Evolutionary conservation across 2,113 vertebrate species (phyloP).

Genomic region (Microtus montanus): DNA sequence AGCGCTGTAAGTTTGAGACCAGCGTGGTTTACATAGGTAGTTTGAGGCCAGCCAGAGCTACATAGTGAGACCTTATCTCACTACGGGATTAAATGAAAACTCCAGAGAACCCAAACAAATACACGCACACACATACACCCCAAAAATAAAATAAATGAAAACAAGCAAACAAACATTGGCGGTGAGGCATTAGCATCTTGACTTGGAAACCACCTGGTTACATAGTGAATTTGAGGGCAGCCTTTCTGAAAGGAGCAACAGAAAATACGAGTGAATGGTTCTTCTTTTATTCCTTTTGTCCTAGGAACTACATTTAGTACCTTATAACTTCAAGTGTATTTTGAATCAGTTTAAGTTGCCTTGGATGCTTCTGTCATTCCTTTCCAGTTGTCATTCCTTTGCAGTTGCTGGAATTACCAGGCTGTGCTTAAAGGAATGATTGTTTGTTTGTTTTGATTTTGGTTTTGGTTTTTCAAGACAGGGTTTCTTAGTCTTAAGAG

Average conservation of each 20-base stretch:
- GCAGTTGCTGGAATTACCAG: neutral
- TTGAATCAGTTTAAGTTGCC: neutral
- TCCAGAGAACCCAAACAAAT: neutral
- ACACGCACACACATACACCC: too few relatives aligned
- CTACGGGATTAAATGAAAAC: neutral
- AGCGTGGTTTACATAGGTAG: neutral
- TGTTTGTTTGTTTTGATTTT: too few relatives aligned
- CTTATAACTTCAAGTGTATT: neutral
- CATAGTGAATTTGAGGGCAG: neutral
- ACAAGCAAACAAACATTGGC: neutral
- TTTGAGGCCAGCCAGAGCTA: neutral
- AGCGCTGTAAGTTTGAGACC: neutral
- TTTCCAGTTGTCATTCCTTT: neutral
- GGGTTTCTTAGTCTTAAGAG: too few relatives aligned
- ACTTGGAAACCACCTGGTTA: neutral
- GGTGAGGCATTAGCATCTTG: neutral
- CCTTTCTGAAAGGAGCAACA: neutral
- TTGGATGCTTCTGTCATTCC: neutral
- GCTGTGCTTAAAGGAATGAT: neutral
- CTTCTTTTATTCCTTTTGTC: neutral
- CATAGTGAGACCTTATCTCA: neutral
- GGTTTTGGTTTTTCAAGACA: too few relatives aligned
- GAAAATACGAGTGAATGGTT: neutral
- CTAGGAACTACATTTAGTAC: neutral
- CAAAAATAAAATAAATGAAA: neutral